phyloP scores from a whole-genome alignment of 2,888 invertebrate genomes.

The Lithodes maja region DNA sequence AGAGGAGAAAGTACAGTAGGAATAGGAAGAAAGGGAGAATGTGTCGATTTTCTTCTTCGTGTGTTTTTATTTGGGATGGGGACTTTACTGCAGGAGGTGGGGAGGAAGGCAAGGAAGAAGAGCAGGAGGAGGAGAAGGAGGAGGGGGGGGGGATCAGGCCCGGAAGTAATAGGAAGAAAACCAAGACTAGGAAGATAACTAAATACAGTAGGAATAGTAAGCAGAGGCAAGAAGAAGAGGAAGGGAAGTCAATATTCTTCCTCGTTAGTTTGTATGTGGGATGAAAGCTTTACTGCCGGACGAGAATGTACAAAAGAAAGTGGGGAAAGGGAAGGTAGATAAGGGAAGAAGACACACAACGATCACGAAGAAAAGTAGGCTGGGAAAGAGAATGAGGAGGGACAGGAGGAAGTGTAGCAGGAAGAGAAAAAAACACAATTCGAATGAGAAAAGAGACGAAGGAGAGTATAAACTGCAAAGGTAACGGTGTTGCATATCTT shows the following conservation, averaged over 20 bases:
- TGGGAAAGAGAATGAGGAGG: constrained; percentile 6
- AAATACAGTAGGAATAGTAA: not conserved
- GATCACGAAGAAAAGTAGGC: not conserved
- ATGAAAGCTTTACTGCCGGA: not conserved
- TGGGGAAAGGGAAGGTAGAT: not conserved
- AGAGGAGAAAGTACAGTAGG: not conserved
- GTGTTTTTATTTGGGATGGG: not conserved
- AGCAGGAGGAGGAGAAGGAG: not conserved
- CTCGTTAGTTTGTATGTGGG: not conserved
- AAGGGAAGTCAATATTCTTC: not conserved
- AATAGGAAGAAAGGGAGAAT: not conserved
- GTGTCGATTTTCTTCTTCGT: not conserved
- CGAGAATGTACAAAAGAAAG: not conserved
- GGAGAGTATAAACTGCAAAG: not conserved
- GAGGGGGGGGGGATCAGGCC: not conserved
- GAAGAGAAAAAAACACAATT: not conserved
- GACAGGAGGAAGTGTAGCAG: not conserved
- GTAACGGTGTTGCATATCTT: too few species aligned
- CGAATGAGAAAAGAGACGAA: too few species aligned
- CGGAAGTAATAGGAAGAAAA: not conserved
- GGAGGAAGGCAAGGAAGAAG: not conserved
- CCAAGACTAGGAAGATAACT: not conserved
- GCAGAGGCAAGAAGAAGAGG: not conserved
- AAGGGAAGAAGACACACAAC: not conserved
- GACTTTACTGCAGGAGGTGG: not conserved